Base-by-base conservation (phyloP, 2,888 invertebrate genomes). In the Scotopteryx bipunctaria region DNA sequence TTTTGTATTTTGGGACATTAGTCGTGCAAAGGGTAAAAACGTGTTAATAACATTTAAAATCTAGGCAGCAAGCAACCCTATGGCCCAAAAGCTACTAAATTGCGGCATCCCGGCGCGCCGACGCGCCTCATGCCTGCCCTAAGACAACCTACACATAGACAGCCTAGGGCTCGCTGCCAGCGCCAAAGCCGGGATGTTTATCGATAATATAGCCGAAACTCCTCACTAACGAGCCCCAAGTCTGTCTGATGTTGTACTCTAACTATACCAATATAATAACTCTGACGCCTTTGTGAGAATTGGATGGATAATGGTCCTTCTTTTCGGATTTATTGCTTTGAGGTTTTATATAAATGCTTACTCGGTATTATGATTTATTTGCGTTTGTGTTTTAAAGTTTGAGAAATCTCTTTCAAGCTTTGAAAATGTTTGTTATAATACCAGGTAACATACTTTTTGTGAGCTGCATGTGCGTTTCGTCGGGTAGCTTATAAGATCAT, bases 61-160 rank as follows among this genome's bases (percentile, higher is more conserved):
- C n/a, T n/a, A n/a, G n/a, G n/a, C n/a, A n/a, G n/a, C n/a, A n/a
- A 73, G 29, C 81, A 83, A 56, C 86, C 87, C 86, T 87, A 78
- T 49, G 57, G 61, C 73, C 81, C 67, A 86, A 85, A 83, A 73
- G 65, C 69, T 65, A 69, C 69, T 72, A 74, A 77, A 75, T 76
- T 66, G 70, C 72, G 76, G 67, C 72, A 71, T 62, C 73, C 67
- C 71, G 79, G 49, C 72, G 69, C 73, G 71, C 66, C 73, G 72
- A 59, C 75, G 79, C 81, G 75, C 76, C 74, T 75, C 76, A 76
- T 83, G 82, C 88, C 86, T 88, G 87, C 86, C 88, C 87, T 87
- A 81, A 86, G 81, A 76, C 86, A 87, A 87, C 82, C 70, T 78
- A 83, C 70, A 81, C 78, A 82, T 81, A 83, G 82, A 67, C 76